Evolutionary conservation across 2,888 invertebrate species (phyloP).

Genomic region (Pharmacophagus antenor): DNA sequence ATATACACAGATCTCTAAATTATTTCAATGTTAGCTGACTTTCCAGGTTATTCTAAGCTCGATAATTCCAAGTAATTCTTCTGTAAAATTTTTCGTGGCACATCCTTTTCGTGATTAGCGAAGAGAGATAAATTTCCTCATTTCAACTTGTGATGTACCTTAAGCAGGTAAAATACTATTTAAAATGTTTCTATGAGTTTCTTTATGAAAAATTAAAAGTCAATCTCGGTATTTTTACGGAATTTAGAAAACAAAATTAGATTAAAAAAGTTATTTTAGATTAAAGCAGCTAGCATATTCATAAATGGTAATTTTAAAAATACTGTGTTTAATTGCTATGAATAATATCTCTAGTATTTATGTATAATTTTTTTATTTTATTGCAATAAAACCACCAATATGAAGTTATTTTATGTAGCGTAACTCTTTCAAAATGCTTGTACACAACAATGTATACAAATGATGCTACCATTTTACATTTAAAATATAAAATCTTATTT

Average conservation of each 20-base stretch:
- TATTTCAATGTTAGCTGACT: background rate
- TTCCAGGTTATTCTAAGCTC: background rate
- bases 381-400: no score
- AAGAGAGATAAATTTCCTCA: conserved; percentile 12
- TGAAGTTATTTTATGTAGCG: no score
- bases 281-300: no score
- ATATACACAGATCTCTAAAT: background rate
- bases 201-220: background rate
- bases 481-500: background rate
- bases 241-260: no score
- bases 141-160: background rate
- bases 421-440: background rate
- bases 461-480: no score
- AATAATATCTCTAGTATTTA: no score
- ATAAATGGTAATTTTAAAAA: no score
- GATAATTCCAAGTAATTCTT: conserved; percentile 1
- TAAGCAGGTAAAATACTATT: background rate
- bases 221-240: background rate
- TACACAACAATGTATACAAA: background rate
- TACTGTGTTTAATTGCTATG: no score
- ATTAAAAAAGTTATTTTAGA: no score
- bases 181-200: background rate
- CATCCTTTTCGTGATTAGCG: conserved; percentile 15
- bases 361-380: no score
- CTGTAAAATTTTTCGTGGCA: background rate